phyloP scores from a whole-genome alignment of 2,797 vertebrate species.

The Ptychobarbus kaznakovi region DNA sequence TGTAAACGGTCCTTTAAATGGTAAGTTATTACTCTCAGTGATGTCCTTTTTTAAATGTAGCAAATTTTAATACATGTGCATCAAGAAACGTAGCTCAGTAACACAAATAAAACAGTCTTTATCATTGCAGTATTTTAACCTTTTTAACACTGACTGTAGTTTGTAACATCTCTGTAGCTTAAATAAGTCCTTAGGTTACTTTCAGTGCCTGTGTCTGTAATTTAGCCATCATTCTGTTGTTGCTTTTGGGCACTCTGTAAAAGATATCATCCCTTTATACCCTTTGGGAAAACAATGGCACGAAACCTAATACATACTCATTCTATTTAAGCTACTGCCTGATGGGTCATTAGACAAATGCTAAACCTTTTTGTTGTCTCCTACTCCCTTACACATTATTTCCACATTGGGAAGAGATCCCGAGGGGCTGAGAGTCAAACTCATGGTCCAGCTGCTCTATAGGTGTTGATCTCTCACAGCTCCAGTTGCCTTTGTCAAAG shows the following conservation, averaged over 20 bases:
- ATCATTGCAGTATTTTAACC: neutral
- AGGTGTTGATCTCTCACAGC: neutral
- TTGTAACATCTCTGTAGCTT: neutral
- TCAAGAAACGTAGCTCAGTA: neutral
- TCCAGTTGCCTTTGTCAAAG: neutral
- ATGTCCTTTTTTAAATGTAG: neutral
- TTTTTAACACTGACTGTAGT: neutral
- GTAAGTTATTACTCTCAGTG: neutral
- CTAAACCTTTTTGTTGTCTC: slow-evolving; percentile 34
- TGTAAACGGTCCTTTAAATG: neutral
- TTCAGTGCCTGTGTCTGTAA: slow-evolving; percentile 5
- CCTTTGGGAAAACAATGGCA: slow-evolving; percentile 49
- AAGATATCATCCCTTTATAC: slow-evolving; percentile 28
- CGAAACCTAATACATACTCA: slow-evolving; percentile 41
- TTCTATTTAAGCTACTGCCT: slow-evolving; percentile 35
- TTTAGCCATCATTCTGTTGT: slow-evolving; percentile 23
- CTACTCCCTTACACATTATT: neutral
- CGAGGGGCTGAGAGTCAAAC: neutral
- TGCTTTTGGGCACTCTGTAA: slow-evolving; percentile 34
- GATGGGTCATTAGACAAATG: slow-evolving; percentile 37
- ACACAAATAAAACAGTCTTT: neutral
- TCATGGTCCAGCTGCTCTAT: neutral
- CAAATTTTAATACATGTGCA: neutral
- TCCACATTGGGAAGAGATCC: neutral
- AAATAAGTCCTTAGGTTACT: slow-evolving; percentile 24